Evolutionary conservation across 2,113 vertebrate genomes (phyloP), one percentile per base, ranked within the genome.

Genomic region (Gadus macrocephalus): DNA sequence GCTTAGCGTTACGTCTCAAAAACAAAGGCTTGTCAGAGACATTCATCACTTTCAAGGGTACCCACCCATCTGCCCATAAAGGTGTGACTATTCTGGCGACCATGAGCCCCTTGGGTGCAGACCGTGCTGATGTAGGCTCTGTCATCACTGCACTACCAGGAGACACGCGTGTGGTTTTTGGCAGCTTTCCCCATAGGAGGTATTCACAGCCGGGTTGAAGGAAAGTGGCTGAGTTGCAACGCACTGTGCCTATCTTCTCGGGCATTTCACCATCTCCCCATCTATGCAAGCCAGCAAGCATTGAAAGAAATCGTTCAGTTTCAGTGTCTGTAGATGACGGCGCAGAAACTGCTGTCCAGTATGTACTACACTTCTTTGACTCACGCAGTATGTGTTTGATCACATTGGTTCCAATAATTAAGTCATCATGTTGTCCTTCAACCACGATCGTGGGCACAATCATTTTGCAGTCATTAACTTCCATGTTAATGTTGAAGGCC

Each of bases 41-140:
- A 20, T 20, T 20, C 20, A 20, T 20, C 20, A 20, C 20, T 20
- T 20, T 20, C 20, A 76, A 12, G 9, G 74, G 74, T 1, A 72
- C 68, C 68, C 68, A 76, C 3, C 75, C n/a, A 77, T 77, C 74
- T 0, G 62, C 74, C 74, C 66, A 73, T 14, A 77, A 28, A 38
- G 66, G 62, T 17, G 69, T 42, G 0, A 72, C 64, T 0, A 62
- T 28, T 15, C 70, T 22, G 9, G 53, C 66, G 16, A 77, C 56
- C 15, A 80, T 1, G 0, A 77, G 16, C 17, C 22, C 38, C 9
- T n/a, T 22, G 3, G 35, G 19, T 2, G 17, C 35, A 5, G 58
- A 80, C 1, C 63, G 31, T 0, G 64, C 62, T 20, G 59, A 25
- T 4, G 66, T 81, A 4, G 64, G 78, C 16, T 81, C 78, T 1